phyloP scores from a whole-genome alignment of 2,797 vertebrate genomes.

The Phylloscopus collybita region DNA sequence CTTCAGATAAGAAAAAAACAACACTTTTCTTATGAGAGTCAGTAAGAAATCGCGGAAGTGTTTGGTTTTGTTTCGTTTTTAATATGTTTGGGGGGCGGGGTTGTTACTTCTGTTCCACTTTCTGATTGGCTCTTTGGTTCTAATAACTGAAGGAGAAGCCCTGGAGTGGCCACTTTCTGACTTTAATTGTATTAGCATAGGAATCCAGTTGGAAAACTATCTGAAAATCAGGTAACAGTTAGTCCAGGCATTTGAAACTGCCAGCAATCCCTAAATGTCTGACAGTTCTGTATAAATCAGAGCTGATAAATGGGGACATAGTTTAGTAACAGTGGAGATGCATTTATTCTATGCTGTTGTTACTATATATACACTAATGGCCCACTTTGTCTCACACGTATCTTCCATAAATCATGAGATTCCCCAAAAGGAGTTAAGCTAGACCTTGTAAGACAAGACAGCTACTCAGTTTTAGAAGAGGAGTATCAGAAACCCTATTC shows the following conservation, averaged over 20 bases:
- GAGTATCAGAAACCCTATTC: neutral
- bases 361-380: neutral
- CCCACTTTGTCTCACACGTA: neutral
- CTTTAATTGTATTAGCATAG: neutral
- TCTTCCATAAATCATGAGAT: neutral
- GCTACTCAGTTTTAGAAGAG: neutral
- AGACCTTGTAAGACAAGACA: neutral
- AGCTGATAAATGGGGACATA: neutral
- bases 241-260: neutral
- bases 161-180: neutral
- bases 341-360: neutral
- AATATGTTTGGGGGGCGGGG: neutral
- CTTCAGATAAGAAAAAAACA: neutral
- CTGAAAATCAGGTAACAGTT: neutral
- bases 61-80: rapidly evolving
- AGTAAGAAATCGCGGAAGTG: neutral
- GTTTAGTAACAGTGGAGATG: neutral
- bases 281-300: neutral
- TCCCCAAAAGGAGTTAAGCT: neutral
- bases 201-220: neutral
- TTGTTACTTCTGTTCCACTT: neutral
- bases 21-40: neutral
- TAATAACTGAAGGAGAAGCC: neutral
- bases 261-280: neutral
- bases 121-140: neutral